A percentile compares a stretch with the other conserved stretches of the same genome.
Evolutionary conservation across 2,113 vertebrate genomes (phyloP).

Genomic region (Paratilapia polleni): DNA sequence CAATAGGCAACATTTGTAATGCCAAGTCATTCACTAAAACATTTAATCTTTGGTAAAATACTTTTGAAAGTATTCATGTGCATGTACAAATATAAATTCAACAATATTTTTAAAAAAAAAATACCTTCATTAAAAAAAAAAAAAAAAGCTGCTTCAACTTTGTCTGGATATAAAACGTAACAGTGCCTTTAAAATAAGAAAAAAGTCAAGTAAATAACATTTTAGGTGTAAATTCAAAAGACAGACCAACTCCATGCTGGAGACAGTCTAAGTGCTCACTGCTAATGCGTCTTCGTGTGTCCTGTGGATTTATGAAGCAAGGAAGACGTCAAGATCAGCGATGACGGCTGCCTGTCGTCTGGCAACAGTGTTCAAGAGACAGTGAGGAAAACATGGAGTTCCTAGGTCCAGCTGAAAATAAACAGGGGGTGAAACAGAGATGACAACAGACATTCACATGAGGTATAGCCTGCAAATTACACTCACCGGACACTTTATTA

Average conservation of each 20-base stretch:
- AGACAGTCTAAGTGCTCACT: conserved; percentile 64
- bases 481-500: not conserved
- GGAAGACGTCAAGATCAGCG: conserved; percentile 84
- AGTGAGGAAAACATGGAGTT: conserved; percentile 84
- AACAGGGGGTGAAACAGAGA: not conserved
- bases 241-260: conserved; percentile 6
- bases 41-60: conserved; percentile 70
- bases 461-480: not conserved
- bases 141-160: conserved; percentile 60
- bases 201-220: conserved; percentile 64
- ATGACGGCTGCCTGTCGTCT: conserved; percentile 89
- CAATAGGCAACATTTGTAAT: not conserved
- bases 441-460: not conserved
- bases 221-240: conserved; percentile 73
- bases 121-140: conserved; percentile 49
- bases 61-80: conserved; percentile 38
- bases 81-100: conserved; percentile 59
- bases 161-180: conserved; percentile 43
- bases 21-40: not conserved
- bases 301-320: conserved; percentile 70
- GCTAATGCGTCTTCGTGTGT: conserved; percentile 27
- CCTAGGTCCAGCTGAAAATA: conserved; percentile 89
- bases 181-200: conserved; percentile 63
- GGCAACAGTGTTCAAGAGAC: conserved; percentile 80
- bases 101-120: conserved; percentile 39